Evolutionary conservation across 2,888 invertebrate genomes (phyloP).

Genomic region (Hypomecis atomaria): DNA sequence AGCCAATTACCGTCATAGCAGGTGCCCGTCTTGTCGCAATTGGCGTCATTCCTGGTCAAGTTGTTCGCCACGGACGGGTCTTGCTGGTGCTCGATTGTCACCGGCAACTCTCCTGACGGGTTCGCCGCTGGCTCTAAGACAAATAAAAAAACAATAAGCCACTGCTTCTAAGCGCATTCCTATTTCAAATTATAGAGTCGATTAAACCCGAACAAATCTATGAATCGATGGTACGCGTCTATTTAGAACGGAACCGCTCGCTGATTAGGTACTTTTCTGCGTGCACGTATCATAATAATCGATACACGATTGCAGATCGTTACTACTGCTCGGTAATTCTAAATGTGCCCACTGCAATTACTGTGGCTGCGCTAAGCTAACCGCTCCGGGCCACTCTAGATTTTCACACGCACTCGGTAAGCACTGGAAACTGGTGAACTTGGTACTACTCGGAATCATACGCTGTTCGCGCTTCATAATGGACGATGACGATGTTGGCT

Average conservation of each 20-base stretch:
- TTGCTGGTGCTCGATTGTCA: slow-evolving; percentile 91
- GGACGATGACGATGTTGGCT: slow-evolving; percentile 32
- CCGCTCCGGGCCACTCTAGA: slow-evolving; percentile 62
- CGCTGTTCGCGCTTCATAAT: slow-evolving; percentile 49
- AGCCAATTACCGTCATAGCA: slow-evolving; percentile 93
- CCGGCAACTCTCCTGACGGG: slow-evolving; percentile 85
- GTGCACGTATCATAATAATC: slow-evolving; percentile 72
- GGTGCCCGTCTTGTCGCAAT: slow-evolving; percentile 97
- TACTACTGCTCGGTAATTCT: slow-evolving; percentile 50
- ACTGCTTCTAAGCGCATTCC: slow-evolving; percentile 41
- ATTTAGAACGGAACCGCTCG: slow-evolving; percentile 54
- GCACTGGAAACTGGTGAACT: slow-evolving; percentile 41
- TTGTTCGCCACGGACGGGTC: slow-evolving; percentile 88
- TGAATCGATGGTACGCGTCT: slow-evolving; percentile 51
- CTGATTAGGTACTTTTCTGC: slow-evolving; percentile 60
- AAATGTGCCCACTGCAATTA: slow-evolving; percentile 67
- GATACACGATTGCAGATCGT: slow-evolving; percentile 69
- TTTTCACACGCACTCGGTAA: slow-evolving; percentile 72
- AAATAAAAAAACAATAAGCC: slow-evolving; percentile 50
- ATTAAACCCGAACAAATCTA: slow-evolving; percentile 61
- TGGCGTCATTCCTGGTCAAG: slow-evolving; percentile 90
- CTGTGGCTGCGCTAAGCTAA: slow-evolving; percentile 57
- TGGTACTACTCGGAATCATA: slow-evolving; percentile 47
- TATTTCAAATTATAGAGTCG: slow-evolving; percentile 44
- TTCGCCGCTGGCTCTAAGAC: slow-evolving; percentile 81